phyloP scores from a whole-genome alignment of 2,113 vertebrate species.

The Cariama cristata region DNA sequence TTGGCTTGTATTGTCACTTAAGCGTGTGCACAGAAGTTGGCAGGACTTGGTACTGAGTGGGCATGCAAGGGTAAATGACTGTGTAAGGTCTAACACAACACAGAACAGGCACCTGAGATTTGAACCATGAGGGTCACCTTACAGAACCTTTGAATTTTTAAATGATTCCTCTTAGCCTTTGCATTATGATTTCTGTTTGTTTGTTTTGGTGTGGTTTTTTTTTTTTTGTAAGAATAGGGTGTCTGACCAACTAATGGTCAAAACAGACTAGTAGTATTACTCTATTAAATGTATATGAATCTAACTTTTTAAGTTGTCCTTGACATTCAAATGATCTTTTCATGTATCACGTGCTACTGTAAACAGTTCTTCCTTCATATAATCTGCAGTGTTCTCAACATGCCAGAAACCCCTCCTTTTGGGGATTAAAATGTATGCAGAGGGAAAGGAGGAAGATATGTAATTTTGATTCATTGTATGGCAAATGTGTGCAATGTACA shows the following conservation, averaged over 20 bases:
- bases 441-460: neutral
- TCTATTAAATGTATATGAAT: neutral
- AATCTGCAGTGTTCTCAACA: neutral
- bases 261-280: neutral
- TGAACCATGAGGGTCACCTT: neutral
- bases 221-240: too few relatives aligned
- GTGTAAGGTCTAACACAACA: neutral
- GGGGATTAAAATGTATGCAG: constrained; percentile 20
- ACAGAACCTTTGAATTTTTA: neutral
- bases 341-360: neutral
- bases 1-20: neutral
- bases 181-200: neutral
- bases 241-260: neutral
- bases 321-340: neutral
- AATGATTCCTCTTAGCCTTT: neutral
- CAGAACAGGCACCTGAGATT: neutral
- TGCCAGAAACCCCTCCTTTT: neutral
- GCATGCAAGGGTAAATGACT: neutral
- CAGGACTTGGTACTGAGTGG: neutral
- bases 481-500: neutral
- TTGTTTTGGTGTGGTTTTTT: neutral
- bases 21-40: neutral
- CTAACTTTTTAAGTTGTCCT: neutral
- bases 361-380: neutral
- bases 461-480: constrained; percentile 54